phyloP scores from a whole-genome alignment of 2,113 vertebrate species.

The Lontra canadensis region DNA sequence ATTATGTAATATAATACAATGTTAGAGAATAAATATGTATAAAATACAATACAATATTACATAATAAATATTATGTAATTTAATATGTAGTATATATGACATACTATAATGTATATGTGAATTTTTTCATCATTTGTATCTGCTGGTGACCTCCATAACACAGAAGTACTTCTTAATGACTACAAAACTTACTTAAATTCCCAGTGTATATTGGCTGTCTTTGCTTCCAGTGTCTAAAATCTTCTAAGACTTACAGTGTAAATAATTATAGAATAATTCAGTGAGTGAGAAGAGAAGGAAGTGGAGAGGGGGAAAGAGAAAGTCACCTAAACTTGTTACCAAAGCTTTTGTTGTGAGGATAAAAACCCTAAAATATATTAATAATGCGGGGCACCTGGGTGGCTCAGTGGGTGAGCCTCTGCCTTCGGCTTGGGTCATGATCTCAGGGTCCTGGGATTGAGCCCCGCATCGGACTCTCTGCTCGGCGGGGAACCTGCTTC shows the following conservation, averaged over 20 bases:
- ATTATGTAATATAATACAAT: no score
- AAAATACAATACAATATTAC: no score
- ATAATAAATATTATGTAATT: no score
- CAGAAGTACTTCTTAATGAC: constrained; percentile 48
- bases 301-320: background rate
- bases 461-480: no score
- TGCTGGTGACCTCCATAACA: background rate
- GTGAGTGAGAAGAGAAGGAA: background rate
- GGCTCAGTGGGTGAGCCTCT: no score
- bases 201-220: background rate
- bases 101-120: background rate
- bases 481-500: no score
- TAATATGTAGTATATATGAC: no score
- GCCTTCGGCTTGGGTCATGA: no score
- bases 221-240: constrained; percentile 7
- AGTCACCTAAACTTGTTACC: background rate
- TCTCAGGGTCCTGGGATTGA: no score
- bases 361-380: background rate
- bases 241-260: constrained; percentile 29
- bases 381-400: background rate
- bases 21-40: no score
- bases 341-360: background rate
- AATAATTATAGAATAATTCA: constrained; percentile 24
- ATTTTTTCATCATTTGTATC: background rate
- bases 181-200: background rate